Conservation (phyloP, 2,888 invertebrate genomes). For the Erannis defoliaria region DNA sequence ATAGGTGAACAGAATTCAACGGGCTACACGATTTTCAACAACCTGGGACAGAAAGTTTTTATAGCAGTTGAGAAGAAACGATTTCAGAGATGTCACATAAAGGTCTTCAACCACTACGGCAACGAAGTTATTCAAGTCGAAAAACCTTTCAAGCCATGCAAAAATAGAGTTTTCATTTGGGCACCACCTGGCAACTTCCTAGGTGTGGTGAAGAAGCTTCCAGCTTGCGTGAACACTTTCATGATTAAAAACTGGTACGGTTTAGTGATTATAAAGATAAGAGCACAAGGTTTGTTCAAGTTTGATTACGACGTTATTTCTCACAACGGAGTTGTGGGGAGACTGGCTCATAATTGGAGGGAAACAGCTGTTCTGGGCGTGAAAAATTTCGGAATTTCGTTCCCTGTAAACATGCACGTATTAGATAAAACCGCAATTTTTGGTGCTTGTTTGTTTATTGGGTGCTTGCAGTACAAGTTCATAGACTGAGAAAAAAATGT, state of each 20-base stretch:
- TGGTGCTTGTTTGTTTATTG: slow-evolving; percentile 65
- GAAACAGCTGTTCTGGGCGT: slow-evolving; percentile 30
- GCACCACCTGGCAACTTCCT: slow-evolving; percentile 66
- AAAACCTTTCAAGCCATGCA: slow-evolving; percentile 48
- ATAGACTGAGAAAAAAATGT: not conserved
- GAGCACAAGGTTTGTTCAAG: slow-evolving; percentile 39
- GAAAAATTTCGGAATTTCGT: slow-evolving; percentile 55
- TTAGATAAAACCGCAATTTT: slow-evolving; percentile 60
- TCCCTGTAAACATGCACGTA: slow-evolving; percentile 57
- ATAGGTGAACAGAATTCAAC: slow-evolving; percentile 51
- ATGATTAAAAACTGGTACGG: slow-evolving; percentile 53
- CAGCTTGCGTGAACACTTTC: slow-evolving; percentile 48
- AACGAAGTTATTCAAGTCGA: slow-evolving; percentile 67
- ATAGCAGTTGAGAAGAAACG: slow-evolving; percentile 56
- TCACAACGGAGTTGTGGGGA: slow-evolving; percentile 53
- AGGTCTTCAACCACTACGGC: slow-evolving; percentile 68
- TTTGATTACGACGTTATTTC: slow-evolving; percentile 50
- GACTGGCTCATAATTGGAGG: slow-evolving; percentile 50
- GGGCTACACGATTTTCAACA: slow-evolving; percentile 68
- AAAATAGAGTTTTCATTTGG: slow-evolving; percentile 58
- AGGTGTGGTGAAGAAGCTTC: slow-evolving; percentile 56
- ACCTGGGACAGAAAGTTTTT: slow-evolving; percentile 66
- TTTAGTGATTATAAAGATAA: slow-evolving; percentile 52
- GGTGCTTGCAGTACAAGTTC: slow-evolving; percentile 51
- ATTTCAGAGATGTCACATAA: slow-evolving; percentile 54